phyloP scores from a whole-genome alignment of 2,888 invertebrate species.

The Diloba caeruleocephala region DNA sequence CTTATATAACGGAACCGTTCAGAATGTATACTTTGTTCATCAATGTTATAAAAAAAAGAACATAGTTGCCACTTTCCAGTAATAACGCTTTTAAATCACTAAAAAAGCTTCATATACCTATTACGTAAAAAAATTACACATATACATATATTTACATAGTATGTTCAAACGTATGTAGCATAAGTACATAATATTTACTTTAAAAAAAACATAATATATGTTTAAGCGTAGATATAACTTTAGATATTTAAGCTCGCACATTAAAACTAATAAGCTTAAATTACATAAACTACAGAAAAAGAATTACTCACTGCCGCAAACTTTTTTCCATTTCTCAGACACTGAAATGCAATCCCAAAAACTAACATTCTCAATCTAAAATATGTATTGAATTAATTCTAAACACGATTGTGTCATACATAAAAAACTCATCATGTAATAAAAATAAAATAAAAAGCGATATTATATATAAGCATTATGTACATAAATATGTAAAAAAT shows the following conservation, averaged over 20 bases:
- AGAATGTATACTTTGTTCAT: too few relatives aligned
- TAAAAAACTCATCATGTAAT: conserved; percentile 36
- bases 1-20: conserved; percentile 6
- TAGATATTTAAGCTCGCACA: conserved; percentile 43
- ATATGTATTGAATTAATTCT: conserved; percentile 48
- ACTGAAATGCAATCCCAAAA: conserved; percentile 86
- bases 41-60: too few relatives aligned
- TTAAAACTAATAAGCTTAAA: conserved; percentile 65
- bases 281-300: conserved; percentile 73
- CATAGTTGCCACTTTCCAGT: too few relatives aligned
- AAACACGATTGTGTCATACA: conserved; percentile 39
- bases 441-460: conserved; percentile 45
- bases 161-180: conserved; percentile 22
- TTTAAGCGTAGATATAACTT: conserved; percentile 47
- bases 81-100: conserved; percentile 15
- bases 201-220: conserved; percentile 19
- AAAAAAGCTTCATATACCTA: conserved; percentile 33
- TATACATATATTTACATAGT: too few relatives aligned
- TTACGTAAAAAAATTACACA: too few relatives aligned
- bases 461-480: conserved; percentile 42
- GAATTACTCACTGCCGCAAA: conserved; percentile 87
- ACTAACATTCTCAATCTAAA: conserved; percentile 81
- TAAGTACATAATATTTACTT: conserved; percentile 26
- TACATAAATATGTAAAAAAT: conserved; percentile 39
- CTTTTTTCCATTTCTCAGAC: conserved; percentile 87